phyloP scores from a whole-genome alignment of 2,797 vertebrate genomes.

The Malurus splendens region DNA sequence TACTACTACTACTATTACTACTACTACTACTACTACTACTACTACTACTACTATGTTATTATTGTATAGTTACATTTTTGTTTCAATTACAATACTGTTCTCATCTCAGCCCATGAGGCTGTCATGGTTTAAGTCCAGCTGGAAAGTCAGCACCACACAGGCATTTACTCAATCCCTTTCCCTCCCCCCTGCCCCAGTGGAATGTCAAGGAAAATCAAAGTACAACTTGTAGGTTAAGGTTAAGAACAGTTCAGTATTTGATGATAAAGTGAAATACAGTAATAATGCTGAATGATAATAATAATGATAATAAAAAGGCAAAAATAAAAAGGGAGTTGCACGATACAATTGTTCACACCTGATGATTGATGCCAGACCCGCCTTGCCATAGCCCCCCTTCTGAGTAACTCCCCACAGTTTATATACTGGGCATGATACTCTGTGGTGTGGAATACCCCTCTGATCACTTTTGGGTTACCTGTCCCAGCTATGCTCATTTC shows the following conservation, averaged over 20 bases:
- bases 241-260: neutral
- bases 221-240: neutral
- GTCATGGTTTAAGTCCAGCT: neutral
- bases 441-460: too few relatives aligned
- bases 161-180: accelerated
- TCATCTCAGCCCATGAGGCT: neutral
- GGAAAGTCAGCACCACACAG: neutral
- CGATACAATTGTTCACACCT: neutral
- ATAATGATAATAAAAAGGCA: neutral
- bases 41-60: neutral
- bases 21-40: neutral
- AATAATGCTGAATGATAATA: neutral
- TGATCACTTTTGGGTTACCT: neutral
- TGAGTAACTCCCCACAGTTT: neutral
- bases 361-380: neutral
- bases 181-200: too few relatives aligned
- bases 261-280: neutral
- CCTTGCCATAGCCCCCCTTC: neutral
- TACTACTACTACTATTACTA: too few relatives aligned
- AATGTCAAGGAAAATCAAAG: neutral
- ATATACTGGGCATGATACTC: accelerated
- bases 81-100: neutral
- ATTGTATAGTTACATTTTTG: neutral
- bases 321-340: neutral
- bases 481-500: neutral